Base-by-base conservation (phyloP, 1,140 invertebrate species). In the Ruditapes philippinarum region DNA sequence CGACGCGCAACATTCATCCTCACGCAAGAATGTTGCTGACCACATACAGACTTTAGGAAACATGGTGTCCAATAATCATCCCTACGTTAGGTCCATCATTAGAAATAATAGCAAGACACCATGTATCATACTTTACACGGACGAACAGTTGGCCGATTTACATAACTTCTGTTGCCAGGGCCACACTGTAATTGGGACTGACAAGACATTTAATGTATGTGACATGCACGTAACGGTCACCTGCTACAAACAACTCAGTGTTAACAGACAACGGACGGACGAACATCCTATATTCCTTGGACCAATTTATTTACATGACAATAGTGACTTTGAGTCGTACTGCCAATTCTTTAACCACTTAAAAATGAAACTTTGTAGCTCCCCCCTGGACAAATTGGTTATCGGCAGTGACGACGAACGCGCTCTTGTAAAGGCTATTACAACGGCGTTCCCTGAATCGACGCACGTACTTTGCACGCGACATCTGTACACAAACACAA, bases 311-410 rank as follows among this genome's bases (percentile, higher is more conserved):
- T 49, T 78, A 42, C 84, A 81, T 54, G 76, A 90, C 70, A 90
- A 82, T 40, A 88, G 89, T 51, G 80, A 91, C n/a, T 83, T 70
- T 42, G 85, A 90, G 22, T 57, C 84, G 11, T 91, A 81, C 40
- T 51, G 25, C 25, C 25, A 70, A 40, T 88, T 88, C 60, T 91
- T 85, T 57, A 0, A 65, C 7, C 79, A 82, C 12, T 25, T 65
- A 22, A 68, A 73, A 84, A 45, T 45, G 22, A 89, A 88, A 83
- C 62, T 89, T 4, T 2, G n/a, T 12, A 49, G 28, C 19, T 49
- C 60, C 9, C 19, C 57, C 19, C 28, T 65, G 33, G 11, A 74
- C 12, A 81, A 83, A 5, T 38, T 91, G 19, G 76, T 83, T 9
- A 80, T 89, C 28, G 79, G 88, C 12, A 60, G 80, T n/a, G 79